Evolutionary conservation across 2,888 invertebrate species (phyloP), one percentile per base, ranked within the genome.

Genomic region (Noctua pronuba): DNA sequence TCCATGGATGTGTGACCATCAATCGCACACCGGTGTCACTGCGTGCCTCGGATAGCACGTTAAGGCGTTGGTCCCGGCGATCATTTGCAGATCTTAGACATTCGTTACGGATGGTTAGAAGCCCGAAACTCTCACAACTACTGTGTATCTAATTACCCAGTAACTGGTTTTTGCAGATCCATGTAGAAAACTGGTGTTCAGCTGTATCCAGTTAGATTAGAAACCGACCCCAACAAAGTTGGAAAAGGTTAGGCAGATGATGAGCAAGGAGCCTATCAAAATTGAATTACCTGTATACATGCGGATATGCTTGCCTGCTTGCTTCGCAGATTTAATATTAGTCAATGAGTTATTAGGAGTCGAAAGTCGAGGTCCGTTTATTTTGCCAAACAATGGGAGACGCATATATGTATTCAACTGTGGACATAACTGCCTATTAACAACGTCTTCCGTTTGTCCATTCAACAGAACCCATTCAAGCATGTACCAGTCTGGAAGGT

Each of bases 381-480:
- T 64, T 75, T 60, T 38, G 24, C 58, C 28, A 11, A 80, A 84
- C 72, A 83, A 84, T 80, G 46, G 68, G 31, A 65, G 46, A 41
- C 60, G 68, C 46, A 71, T 65, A n/a, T 41, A 41, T 41, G 16
- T 55, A 62, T 62, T 62, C 5, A 62, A 16, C 31, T 21, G 21
- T 35, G 21, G 62, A 62, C 62, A 62, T 35, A 62, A 35, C 62
- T 62, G 21, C 38, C n/a, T 44, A 70, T 62, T 64, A 81, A 52
- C 21, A 66, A 11, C 10, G 24, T 62, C 60, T 80, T 80, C 75
- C 72, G 49, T 44, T 76, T 55, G 28, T 60, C 28, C 35, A 65
- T 75, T 80, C 46, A 72, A 75, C 69, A 58, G 44, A 52, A 66
- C 69, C 24, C 73, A 73, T 66, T 74, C 52, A 60, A 77, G 67